phyloP scores from a whole-genome alignment of 2,888 invertebrate species.

The Orchesellides sinensis region DNA sequence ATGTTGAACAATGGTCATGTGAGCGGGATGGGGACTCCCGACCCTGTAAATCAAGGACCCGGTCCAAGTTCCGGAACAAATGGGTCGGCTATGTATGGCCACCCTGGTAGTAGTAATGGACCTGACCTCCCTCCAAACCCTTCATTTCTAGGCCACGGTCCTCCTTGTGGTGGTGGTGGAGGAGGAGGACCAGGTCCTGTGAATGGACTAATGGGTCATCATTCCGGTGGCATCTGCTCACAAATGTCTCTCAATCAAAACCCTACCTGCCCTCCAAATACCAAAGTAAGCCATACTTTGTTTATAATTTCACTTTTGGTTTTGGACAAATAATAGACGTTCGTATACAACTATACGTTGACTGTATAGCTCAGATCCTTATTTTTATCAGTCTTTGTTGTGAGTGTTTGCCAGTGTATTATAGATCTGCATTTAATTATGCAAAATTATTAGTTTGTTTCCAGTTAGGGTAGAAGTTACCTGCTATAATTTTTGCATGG shows the following conservation, averaged over 20 bases:
- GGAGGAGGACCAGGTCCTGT: constrained; percentile 62
- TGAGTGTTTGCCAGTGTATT: constrained; percentile 31
- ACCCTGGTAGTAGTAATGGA: constrained; percentile 66
- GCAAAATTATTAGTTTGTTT: not conserved
- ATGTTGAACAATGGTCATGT: constrained; percentile 75
- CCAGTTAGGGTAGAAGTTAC: not conserved
- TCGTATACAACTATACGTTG: not conserved
- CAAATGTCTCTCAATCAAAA: constrained; percentile 74
- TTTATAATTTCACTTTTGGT: constrained; percentile 30
- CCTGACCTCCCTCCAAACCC: constrained; percentile 57
- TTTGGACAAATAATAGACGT: constrained; percentile 11
- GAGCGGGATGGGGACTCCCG: constrained; percentile 71
- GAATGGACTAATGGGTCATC: constrained; percentile 72
- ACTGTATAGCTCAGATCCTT: constrained; percentile 50
- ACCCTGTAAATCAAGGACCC: constrained; percentile 63
- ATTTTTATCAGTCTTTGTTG: constrained; percentile 24
- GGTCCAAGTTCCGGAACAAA: constrained; percentile 53
- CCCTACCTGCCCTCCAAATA: constrained; percentile 72
- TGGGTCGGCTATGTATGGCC: constrained; percentile 65
- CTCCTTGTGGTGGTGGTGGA: constrained; percentile 57
- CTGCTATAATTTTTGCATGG: not conserved
- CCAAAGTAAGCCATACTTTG: constrained; percentile 68
- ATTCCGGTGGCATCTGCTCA: constrained; percentile 74
- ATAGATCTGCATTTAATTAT: too few species aligned
- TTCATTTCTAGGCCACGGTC: constrained; percentile 62